Evolutionary conservation across 30 jellyfish, hydroid and myxozoan genomes (phyloP), one percentile per base, ranked within the genome.

Genomic region (Hydractinia echinata): DNA sequence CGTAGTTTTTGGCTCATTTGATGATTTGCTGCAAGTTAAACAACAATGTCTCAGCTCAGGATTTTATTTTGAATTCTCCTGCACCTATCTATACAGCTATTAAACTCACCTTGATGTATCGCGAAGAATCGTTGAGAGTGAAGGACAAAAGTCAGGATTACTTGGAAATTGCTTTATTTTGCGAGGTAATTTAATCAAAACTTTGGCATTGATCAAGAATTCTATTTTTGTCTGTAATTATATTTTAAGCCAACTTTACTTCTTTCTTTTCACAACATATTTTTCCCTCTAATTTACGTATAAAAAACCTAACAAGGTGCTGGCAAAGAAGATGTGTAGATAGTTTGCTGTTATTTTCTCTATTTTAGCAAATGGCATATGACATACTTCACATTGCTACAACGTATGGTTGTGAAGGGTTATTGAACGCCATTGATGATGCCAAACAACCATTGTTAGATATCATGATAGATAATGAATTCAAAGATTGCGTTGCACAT

Each of bases 61-160:
- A 93, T 53, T 93, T 93, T 94, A 93, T 93, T 53, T 67, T 93
- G 49, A 87, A 93, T 55, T 93, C 99, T 21, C 96, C 96, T 6
- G 96, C 96, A 8, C 99, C 99, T 15, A 93, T 93, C 16, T 93
- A 93, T 86, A 93, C 99, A 5, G 90, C 96, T 61, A 83, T 95
- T 84, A 87, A 87, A 72, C 88, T 93, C 9, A 84, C 96, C 53
- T 55, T 90, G 55, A 71, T 87, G 77, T 93, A 82, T 60, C 93
- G 96, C 72, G 69, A 83, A 20, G 95, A 81, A 54, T 88, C 99
- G 58, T 70, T 85, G n/a, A 74, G 95, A 67, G 96, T 85, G 66
- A 92, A 93, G 56, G 99, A 93, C 91, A 87, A 93, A 67, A 93
- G 96, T 76, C 76, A 76, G 58, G 99, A 93, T 49, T 86, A 81